phyloP scores from a whole-genome alignment of 2,888 invertebrate genomes.

The Lamellibrachia columna region DNA sequence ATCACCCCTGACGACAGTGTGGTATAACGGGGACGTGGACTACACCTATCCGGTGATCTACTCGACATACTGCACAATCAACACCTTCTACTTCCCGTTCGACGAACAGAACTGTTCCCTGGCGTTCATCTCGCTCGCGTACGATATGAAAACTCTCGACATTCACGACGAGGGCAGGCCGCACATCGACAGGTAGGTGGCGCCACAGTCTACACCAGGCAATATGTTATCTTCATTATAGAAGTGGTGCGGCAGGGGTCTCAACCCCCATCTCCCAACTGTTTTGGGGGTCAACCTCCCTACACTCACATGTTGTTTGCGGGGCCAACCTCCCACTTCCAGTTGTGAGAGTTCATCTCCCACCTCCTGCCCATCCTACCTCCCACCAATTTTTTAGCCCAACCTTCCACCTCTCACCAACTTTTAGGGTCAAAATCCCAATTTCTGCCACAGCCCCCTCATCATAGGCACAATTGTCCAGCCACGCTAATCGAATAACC shows the following conservation, averaged over 20 bases:
- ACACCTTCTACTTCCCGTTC: neutral
- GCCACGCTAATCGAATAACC: too few relatives aligned
- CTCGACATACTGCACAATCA: neutral
- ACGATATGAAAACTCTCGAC: neutral
- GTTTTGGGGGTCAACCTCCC: too few relatives aligned
- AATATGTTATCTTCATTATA: neutral
- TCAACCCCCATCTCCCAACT: too few relatives aligned
- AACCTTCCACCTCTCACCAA: too few relatives aligned
- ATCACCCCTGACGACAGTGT: neutral
- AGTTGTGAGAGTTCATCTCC: too few relatives aligned
- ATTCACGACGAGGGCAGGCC: neutral
- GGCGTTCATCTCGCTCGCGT: neutral
- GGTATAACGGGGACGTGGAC: constrained; percentile 4
- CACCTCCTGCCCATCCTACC: too few relatives aligned
- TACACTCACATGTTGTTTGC: too few relatives aligned
- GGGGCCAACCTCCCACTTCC: too few relatives aligned
- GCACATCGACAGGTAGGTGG: neutral
- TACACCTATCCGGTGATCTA: neutral
- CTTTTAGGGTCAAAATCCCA: too few relatives aligned
- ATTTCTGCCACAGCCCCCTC: too few relatives aligned
- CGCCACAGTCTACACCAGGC: neutral
- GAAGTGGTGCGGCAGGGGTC: neutral
- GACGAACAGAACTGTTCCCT: neutral
- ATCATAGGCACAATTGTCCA: too few relatives aligned
- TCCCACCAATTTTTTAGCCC: too few relatives aligned